Evolutionary conservation across 35 echinoderm and acorn worm species (phyloP).

Genomic region (Strongylocentrotus purpuratus): DNA sequence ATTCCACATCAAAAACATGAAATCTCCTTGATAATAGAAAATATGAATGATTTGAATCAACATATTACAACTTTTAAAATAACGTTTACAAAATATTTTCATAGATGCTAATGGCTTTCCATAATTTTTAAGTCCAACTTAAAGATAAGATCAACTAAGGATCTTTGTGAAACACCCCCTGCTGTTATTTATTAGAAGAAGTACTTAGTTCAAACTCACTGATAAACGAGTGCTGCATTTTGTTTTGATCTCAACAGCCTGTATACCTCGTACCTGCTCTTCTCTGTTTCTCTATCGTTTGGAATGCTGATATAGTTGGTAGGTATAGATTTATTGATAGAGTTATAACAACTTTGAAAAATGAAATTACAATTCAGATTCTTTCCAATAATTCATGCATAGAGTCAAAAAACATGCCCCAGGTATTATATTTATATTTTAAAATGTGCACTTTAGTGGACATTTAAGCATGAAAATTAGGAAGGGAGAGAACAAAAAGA

Average conservation of each 20-base stretch:
- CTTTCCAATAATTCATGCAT: neutral
- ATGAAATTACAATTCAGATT: neutral
- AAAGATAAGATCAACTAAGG: too few species aligned
- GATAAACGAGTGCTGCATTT: too few species aligned
- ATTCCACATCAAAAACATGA: too few species aligned
- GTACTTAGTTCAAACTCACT: too few species aligned
- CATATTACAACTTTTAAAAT: too few species aligned
- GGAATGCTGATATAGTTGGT: conserved; percentile 30
- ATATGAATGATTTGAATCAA: too few species aligned
- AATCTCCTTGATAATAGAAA: too few species aligned
- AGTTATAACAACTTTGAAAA: neutral
- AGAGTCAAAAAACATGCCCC: neutral
- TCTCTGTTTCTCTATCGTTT: neutral
- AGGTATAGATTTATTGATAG: neutral
- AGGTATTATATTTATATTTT: neutral
- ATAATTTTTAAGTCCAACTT: too few species aligned
- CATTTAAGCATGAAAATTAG: neutral
- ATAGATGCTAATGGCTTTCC: too few species aligned
- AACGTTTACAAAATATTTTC: too few species aligned
- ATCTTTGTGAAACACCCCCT: too few species aligned
- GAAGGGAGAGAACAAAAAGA: neutral
- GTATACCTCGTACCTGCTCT: neutral
- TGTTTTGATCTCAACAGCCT: neutral
- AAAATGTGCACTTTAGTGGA: neutral
- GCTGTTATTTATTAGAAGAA: too few species aligned